A percentile compares a stretch with the other conserved stretches of the same genome.
Conservation (phyloP, 2,113 vertebrate genomes). For the Pedionomus torquatus region DNA sequence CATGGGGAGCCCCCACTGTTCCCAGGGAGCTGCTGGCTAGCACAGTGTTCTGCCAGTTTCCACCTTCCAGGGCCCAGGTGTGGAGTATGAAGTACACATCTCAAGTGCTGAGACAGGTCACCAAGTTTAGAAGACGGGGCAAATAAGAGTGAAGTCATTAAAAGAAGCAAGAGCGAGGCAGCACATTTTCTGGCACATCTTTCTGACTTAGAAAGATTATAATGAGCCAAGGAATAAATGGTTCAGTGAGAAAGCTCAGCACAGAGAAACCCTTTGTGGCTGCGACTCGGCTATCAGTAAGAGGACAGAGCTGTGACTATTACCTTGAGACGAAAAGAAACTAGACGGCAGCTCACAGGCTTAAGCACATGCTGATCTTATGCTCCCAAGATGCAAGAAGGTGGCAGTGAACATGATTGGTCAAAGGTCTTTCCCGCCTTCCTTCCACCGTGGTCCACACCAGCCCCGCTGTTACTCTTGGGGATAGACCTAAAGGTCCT, state of each 20-base stretch:
- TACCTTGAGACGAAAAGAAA: background rate
- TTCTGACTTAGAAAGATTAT: background rate
- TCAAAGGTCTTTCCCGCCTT: background rate
- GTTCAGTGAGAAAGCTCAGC: background rate
- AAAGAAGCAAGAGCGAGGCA: background rate
- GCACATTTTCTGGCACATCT: background rate
- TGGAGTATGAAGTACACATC: background rate
- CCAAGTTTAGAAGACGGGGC: background rate
- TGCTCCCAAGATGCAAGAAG: background rate
- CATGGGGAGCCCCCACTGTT: background rate
- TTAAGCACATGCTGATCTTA: background rate
- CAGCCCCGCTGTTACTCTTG: background rate
- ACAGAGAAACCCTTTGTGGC: background rate
- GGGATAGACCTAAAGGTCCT: background rate
- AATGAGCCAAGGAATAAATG: background rate
- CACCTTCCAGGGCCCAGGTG: background rate
- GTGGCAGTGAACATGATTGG: background rate
- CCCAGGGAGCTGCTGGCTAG: rapidly evolving
- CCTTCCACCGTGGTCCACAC: background rate
- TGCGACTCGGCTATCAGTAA: background rate
- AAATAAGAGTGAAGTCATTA: background rate
- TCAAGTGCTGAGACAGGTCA: background rate
- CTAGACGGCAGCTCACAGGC: background rate
- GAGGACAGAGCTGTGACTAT: background rate
- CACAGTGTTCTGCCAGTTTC: rapidly evolving